These are phyloP conservation scores for Apodemus sylvaticus DNA, from an alignment of 2,113 vertebrate species.

Conservation along the genomic window DNA sequence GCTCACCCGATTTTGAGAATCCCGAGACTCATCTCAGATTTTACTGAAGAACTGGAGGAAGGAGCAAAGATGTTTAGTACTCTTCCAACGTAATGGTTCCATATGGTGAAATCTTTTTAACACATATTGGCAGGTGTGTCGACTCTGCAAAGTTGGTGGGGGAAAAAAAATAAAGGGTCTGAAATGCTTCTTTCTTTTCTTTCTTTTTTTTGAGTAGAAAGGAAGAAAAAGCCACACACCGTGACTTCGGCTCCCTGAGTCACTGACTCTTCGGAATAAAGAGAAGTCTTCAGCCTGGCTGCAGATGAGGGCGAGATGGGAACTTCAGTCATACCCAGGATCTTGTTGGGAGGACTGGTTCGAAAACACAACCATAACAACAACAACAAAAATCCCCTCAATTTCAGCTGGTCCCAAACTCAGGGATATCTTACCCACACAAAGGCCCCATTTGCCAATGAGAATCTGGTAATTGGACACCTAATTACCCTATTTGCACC, in stretches of 20 bases:
- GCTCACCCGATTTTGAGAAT: background rate
- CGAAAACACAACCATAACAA: conserved; percentile 65
- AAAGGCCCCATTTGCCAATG: conserved; percentile 77
- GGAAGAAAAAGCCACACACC: conserved; percentile 6
- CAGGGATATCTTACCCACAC: conserved; percentile 68
- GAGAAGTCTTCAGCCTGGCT: conserved; percentile 9
- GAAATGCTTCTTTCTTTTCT: background rate
- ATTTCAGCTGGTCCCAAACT: conserved; percentile 77
- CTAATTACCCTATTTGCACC: conserved; percentile 80
- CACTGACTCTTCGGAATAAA: conserved; percentile 44
- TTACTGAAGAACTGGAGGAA: background rate
- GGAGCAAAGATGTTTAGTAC: background rate
- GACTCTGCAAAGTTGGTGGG: background rate
- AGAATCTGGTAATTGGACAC: conserved; percentile 77
- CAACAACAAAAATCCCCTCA: background rate
- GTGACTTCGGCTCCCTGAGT: background rate
- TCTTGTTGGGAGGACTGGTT: conserved; percentile 55
- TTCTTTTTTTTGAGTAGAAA: conserved; percentile 9
- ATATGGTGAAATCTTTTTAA: background rate
- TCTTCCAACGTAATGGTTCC: background rate
- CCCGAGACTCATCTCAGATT: background rate
- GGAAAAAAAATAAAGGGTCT: background rate
- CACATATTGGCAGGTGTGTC: background rate
- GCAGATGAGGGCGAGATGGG: conserved; percentile 32
- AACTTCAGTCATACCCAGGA: background rate